These are phyloP conservation scores for Panthera tigris DNA, from an alignment of 2,113 vertebrate genomes.

Conservation along the genomic window DNA sequence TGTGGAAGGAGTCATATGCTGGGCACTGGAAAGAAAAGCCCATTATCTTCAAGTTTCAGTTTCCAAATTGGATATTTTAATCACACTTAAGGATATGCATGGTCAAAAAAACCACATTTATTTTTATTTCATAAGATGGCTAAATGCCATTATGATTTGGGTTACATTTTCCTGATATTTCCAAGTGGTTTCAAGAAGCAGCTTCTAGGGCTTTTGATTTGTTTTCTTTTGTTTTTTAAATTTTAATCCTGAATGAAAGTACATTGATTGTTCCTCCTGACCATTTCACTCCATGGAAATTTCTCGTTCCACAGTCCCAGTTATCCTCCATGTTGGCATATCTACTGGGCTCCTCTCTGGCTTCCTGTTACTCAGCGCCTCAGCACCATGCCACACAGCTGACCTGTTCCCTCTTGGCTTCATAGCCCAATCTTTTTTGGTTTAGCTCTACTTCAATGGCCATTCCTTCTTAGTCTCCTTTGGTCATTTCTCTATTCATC, in stretches of 20 bases:
- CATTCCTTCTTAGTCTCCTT: neutral
- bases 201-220: neutral
- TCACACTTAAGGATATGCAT: neutral
- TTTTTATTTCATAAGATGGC: neutral
- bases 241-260: neutral
- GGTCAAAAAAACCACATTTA: neutral
- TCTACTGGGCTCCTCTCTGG: neutral
- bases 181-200: neutral
- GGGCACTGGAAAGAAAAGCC: neutral
- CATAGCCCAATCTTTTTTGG: neutral
- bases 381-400: neutral
- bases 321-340: accelerated
- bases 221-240: neutral
- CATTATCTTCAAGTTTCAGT: neutral
- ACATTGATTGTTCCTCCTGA: neutral
- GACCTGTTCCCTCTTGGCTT: neutral
- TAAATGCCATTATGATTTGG: neutral
- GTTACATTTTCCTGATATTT: neutral
- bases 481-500: neutral
- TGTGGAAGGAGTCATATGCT: neutral
- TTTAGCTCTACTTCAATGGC: neutral
- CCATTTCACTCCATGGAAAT: neutral
- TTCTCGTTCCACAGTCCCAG: neutral
- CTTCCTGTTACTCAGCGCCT: neutral
- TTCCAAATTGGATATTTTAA: neutral